A percentile compares a stretch with the other conserved stretches of the same genome.
Evolutionary conservation across 2,888 invertebrate genomes (phyloP).

Genomic region (Spatulosminthurus flaviceps): DNA sequence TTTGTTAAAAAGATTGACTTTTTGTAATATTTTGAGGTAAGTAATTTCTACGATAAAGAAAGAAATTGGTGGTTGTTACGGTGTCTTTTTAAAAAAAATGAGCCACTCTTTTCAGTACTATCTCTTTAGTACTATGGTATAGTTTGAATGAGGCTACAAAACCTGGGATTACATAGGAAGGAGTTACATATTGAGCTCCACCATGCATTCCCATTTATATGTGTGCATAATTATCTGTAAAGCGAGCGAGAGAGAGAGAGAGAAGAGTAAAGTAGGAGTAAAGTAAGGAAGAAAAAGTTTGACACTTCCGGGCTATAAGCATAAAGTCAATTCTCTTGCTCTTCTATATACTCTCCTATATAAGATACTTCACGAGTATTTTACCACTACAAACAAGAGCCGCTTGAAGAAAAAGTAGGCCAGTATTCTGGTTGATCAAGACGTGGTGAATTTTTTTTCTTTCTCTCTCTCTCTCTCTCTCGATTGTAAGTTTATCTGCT

Average conservation of each 20-base stretch:
- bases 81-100: constrained; percentile 14
- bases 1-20: too few relatives aligned
- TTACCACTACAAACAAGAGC: background rate
- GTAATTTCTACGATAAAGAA: too few relatives aligned
- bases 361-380: background rate
- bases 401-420: constrained; percentile 36
- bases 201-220: background rate
- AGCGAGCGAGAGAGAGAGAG: background rate
- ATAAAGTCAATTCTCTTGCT: constrained; percentile 1
- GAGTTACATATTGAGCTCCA: too few relatives aligned
- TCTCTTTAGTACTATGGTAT: too few relatives aligned
- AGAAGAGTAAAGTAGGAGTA: background rate
- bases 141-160: too few relatives aligned
- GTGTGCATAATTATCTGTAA: background rate
- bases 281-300: constrained; percentile 3
- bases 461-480: too few relatives aligned
- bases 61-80: constrained; percentile 4
- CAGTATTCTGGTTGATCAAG: constrained; percentile 40
- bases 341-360: constrained; percentile 6
- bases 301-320: constrained; percentile 34
- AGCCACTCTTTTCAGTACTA: background rate
- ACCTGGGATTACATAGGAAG: too few relatives aligned
- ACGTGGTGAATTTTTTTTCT: constrained; percentile 8
- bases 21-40: too few relatives aligned
- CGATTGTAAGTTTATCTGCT: background rate